A percentile compares a stretch with the other conserved stretches of the same genome.
phyloP scores from a whole-genome alignment of 2,888 invertebrate genomes.

The Chymomyza amoena region DNA sequence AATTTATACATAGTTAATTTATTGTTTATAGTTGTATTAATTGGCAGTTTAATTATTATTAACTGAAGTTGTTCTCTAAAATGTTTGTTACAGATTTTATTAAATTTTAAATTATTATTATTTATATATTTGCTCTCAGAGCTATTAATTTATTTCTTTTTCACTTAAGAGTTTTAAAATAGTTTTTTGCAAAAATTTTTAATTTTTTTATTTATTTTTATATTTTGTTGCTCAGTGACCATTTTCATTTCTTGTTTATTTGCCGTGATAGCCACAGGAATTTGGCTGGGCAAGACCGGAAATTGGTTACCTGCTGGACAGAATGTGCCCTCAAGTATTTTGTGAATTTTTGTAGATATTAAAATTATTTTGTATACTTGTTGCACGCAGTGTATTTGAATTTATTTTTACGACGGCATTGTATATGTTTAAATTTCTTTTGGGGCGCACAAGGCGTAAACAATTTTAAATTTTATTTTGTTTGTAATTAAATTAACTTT shows the following conservation, averaged over 20 bases:
- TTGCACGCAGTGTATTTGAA: background rate
- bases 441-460: slow-evolving; percentile 6
- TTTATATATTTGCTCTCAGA: background rate
- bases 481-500: slow-evolving; percentile 20
- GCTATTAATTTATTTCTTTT: background rate
- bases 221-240: background rate
- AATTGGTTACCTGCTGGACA: slow-evolving; percentile 9
- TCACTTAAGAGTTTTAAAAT: background rate
- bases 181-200: background rate
- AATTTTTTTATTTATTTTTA: slow-evolving; percentile 2
- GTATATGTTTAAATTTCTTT: background rate
- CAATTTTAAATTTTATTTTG: slow-evolving; percentile 11
- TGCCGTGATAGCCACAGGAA: background rate
- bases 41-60: too few relatives aligned
- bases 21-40: too few relatives aligned
- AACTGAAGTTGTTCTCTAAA: too few relatives aligned
- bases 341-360: background rate
- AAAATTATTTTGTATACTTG: background rate
- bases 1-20: too few relatives aligned
- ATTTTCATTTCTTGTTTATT: slow-evolving; percentile 2
- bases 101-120: background rate
- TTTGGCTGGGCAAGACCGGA: background rate
- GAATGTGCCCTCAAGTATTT: background rate
- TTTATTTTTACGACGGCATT: background rate
- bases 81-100: background rate